phyloP scores from a whole-genome alignment of 2,797 vertebrate species.

The Sarcoramphus papa region DNA sequence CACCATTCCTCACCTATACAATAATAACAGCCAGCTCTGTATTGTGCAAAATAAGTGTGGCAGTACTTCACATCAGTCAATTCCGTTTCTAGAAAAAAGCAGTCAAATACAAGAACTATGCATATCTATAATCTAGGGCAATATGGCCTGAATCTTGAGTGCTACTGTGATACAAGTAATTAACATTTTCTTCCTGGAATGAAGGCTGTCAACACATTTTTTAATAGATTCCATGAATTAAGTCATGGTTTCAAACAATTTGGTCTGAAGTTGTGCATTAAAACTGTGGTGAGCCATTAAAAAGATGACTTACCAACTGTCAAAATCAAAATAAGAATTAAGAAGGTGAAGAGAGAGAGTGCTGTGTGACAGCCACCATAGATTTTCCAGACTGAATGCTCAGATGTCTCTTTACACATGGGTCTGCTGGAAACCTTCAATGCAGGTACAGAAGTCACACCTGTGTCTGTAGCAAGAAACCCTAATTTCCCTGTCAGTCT shows the following conservation, averaged over 20 bases:
- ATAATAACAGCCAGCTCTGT: not conserved
- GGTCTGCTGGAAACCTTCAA: not conserved
- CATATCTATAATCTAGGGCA: slow-evolving; percentile 69
- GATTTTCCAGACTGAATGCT: slow-evolving; percentile 60
- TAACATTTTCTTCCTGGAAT: slow-evolving; percentile 70
- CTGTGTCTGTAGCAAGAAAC: not conserved
- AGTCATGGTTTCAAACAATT: slow-evolving; percentile 64
- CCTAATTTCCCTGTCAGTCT: not conserved
- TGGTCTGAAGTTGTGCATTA: slow-evolving; percentile 56
- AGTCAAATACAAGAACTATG: slow-evolving; percentile 48
- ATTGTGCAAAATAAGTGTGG: slow-evolving; percentile 14
- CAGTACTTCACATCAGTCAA: slow-evolving; percentile 28
- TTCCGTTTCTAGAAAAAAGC: slow-evolving; percentile 33
- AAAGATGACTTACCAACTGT: slow-evolving; percentile 68
- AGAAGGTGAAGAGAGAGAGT: slow-evolving; percentile 54
- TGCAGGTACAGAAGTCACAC: slow-evolving; percentile 21
- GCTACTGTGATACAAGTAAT: slow-evolving; percentile 69
- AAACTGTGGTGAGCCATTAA: slow-evolving; percentile 58
- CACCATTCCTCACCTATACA: not conserved
- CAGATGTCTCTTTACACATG: slow-evolving; percentile 28
- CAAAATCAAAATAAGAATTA: slow-evolving; percentile 60
- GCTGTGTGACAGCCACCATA: slow-evolving; percentile 52
- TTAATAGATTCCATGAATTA: slow-evolving; percentile 65
- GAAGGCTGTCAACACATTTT: slow-evolving; percentile 69
- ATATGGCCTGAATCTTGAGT: slow-evolving; percentile 67